phyloP scores from a whole-genome alignment of 2,888 invertebrate genomes.

The Amblyjoppa fuscipennis region DNA sequence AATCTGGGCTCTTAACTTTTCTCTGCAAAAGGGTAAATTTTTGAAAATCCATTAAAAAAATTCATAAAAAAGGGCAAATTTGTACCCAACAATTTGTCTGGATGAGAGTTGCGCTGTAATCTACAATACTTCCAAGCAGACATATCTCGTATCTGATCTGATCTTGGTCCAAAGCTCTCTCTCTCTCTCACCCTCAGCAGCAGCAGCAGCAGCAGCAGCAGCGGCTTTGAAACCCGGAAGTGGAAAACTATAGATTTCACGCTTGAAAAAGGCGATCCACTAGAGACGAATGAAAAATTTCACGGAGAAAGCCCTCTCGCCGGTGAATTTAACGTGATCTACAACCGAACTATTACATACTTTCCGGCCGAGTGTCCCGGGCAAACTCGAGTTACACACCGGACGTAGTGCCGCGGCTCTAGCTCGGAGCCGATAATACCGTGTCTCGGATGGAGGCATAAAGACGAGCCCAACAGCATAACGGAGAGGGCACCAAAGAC shows the following conservation, averaged over 20 bases:
- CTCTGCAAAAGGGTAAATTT: no score
- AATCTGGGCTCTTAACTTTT: no score
- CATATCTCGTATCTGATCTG: conserved; percentile 40
- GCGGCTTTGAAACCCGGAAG: conserved; percentile 38
- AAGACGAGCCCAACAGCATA: conserved; percentile 8
- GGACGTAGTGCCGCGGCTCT: conserved; percentile 26
- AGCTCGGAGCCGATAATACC: conserved; percentile 10
- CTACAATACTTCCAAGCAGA: conserved; percentile 19
- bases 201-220: not conserved
- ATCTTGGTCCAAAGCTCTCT: conserved; percentile 6
- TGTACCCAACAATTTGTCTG: conserved; percentile 10
- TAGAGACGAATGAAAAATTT: conserved; percentile 35
- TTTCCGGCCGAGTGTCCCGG: not conserved
- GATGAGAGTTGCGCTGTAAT: conserved; percentile 28
- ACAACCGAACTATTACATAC: not conserved
- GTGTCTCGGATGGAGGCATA: conserved; percentile 21
- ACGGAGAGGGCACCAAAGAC: not conserved
- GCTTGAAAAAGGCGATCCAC: conserved; percentile 10
- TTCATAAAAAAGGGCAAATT: not conserved
- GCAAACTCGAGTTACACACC: conserved; percentile 20
- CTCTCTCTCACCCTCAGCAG: no score
- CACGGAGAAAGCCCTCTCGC: conserved; percentile 37
- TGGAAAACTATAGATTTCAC: conserved; percentile 55
- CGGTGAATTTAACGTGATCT: not conserved
- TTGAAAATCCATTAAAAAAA: not conserved